A percentile compares a stretch with the other conserved stretches of the same genome.
Evolutionary conservation across 1,140 invertebrate genomes (phyloP).

Genomic region (Teleopsis dalmanni): DNA sequence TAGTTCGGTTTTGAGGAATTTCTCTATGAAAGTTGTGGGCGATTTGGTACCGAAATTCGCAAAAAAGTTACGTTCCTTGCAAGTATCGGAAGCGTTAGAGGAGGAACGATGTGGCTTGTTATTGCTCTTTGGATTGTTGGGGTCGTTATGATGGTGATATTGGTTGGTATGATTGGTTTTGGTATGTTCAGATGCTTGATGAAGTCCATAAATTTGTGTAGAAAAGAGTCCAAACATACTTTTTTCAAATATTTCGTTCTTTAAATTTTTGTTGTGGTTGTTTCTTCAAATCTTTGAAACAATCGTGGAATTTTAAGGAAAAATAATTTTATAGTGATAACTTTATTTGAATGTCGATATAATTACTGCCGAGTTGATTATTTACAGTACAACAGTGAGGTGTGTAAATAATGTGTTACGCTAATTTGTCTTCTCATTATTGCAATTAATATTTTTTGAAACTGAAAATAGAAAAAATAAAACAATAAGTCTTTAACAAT

Average conservation of each 20-base stretch:
- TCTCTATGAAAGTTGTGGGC: constrained; percentile 32
- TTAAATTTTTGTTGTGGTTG: neutral
- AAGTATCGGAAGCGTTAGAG: constrained; percentile 20
- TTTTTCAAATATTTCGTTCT: neutral
- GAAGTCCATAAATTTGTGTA: constrained; percentile 34
- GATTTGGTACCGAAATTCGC: constrained; percentile 22
- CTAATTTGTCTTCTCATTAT: too few relatives aligned
- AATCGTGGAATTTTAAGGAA: neutral
- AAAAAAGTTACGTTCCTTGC: constrained; percentile 23
- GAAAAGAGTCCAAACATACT: constrained; percentile 15
- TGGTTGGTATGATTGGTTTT: constrained; percentile 2
- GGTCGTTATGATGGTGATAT: neutral
- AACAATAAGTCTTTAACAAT: too few relatives aligned
- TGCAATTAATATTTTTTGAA: too few relatives aligned
- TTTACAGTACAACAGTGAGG: too few relatives aligned
- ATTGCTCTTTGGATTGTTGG: neutral
- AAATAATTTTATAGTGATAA: too few relatives aligned
- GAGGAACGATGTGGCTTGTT: constrained; percentile 22
- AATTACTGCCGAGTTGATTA: too few relatives aligned
- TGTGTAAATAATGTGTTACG: too few relatives aligned
- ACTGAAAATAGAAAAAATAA: too few relatives aligned
- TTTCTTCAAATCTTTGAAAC: too few relatives aligned
- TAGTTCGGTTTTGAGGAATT: constrained; percentile 29
- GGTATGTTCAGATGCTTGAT: constrained; percentile 17
- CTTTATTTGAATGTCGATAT: too few relatives aligned